phyloP scores from a whole-genome alignment of 2,888 invertebrate species.

The Timandra comae region DNA sequence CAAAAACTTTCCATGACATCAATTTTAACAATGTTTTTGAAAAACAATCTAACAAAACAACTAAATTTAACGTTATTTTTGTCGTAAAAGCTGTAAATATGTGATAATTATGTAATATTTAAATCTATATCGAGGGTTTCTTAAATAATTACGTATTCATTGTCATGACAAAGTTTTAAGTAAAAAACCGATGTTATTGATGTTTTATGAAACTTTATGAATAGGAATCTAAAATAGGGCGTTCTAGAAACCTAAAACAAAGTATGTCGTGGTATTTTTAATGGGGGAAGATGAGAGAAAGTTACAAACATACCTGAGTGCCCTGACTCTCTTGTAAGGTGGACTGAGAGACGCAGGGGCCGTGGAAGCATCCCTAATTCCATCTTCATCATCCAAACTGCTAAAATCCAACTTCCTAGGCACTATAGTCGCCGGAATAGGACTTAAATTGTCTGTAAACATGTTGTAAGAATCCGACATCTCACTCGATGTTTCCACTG shows the following conservation, averaged over 20 bases:
- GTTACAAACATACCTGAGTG: constrained; percentile 62
- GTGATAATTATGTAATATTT: too few species aligned
- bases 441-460: constrained; percentile 77
- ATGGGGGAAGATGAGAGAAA: constrained; percentile 17
- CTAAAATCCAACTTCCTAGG: constrained; percentile 79
- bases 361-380: constrained; percentile 47
- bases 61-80: too few species aligned
- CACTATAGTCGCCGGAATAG: constrained; percentile 69
- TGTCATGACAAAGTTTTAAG: too few species aligned
- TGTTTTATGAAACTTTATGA: too few species aligned
- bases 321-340: constrained; percentile 78
- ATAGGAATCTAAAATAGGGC: too few species aligned
- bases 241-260: not conserved
- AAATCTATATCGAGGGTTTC: too few species aligned
- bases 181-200: too few species aligned
- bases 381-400: constrained; percentile 61
- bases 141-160: too few species aligned
- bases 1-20: too few species aligned
- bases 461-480: constrained; percentile 79
- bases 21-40: too few species aligned
- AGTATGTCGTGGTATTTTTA: constrained; percentile 38
- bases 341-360: constrained; percentile 61
- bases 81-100: too few species aligned
- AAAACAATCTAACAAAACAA: too few species aligned
- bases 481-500: constrained; percentile 79